Evolutionary conservation across 2,888 invertebrate genomes (phyloP), one percentile per base, ranked within the genome.

Genomic region (Nycteola revayana): DNA sequence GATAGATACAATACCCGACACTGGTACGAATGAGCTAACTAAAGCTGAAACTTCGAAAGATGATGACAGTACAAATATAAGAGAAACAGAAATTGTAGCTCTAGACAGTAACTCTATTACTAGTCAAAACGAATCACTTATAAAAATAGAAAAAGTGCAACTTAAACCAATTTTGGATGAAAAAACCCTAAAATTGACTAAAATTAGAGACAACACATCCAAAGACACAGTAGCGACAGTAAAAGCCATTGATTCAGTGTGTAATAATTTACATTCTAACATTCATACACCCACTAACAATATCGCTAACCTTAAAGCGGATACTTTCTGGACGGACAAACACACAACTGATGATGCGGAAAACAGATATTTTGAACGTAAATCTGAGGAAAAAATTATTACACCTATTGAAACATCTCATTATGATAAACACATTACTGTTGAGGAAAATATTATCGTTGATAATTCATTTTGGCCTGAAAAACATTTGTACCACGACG

Each of bases 401-500:
- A 24, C 33, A 53, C 18, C 32, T 27, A 21, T 48, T 42, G 21
- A 39, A 1, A 14, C 36, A 45, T 39, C 40, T 32, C 41, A 46
- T 11, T 17, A 45, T 26, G 50, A 50, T 10, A 51, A 60, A 37
- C 42, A 43, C 39, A 50, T 54, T 36, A 69, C 60, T 32, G 44
- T 83, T 25, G 65, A 74, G 45, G 62, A 73, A 64, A 78, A 84
- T 40, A 64, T 87, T 26, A 58, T 57, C 32, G 74, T 65, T 18
- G 87, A 93, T 44, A 73, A 80, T 42, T 78, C 90, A 4, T 92
- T 92, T 60, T 93, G 93, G 93, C 66, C 84, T 2, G 88, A 91
- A 32, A 93, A 92, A 70, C 78, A 86, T 55, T 51, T 89, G 9
- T 93, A 93, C 60, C 90, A 92, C 54, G 92, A 93, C 55, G 93